Evolutionary conservation across 1,140 invertebrate species (phyloP).

Genomic region (Drosophila lacertosa): DNA sequence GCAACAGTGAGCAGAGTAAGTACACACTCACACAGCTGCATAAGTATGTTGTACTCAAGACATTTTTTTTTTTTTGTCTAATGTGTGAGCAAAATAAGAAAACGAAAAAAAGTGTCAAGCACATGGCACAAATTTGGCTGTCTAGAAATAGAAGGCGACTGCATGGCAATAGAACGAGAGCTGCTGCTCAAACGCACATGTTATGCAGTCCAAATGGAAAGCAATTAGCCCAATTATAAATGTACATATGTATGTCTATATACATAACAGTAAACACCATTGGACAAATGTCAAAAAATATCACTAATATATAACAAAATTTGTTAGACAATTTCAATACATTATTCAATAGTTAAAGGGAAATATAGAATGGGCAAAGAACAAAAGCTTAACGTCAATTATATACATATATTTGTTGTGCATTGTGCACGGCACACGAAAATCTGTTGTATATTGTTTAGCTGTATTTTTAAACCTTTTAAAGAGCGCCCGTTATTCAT

Average conservation of each 20-base stretch:
- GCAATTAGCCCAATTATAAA: constrained; percentile 25
- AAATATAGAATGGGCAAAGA: no score
- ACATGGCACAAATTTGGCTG: constrained; percentile 64
- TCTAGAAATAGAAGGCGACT: constrained; percentile 69
- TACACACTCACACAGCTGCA: constrained; percentile 23
- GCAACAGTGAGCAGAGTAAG: constrained; percentile 42
- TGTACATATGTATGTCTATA: no score
- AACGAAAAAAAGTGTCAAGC: constrained; percentile 43
- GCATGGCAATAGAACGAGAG: constrained; percentile 27
- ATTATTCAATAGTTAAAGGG: constrained; percentile 29
- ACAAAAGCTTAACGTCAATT: constrained; percentile 52
- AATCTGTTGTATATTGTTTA: constrained; percentile 15
- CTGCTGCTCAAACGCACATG: constrained; percentile 35
- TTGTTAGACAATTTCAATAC: constrained; percentile 21
- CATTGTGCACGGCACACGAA: constrained; percentile 21
- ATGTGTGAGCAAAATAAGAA: constrained; percentile 22
- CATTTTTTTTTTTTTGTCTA: background rate
- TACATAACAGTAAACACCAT: constrained; percentile 11
- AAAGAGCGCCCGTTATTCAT: constrained; percentile 28
- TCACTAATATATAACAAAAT: background rate
- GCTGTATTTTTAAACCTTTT: constrained; percentile 34
- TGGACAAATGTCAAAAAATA: constrained; percentile 19
- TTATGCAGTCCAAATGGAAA: constrained; percentile 58
- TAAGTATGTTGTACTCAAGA: background rate
- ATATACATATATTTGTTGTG: no score